Conservation (phyloP, 2,797 vertebrate genomes). For the Dicrostonyx torquatus region DNA sequence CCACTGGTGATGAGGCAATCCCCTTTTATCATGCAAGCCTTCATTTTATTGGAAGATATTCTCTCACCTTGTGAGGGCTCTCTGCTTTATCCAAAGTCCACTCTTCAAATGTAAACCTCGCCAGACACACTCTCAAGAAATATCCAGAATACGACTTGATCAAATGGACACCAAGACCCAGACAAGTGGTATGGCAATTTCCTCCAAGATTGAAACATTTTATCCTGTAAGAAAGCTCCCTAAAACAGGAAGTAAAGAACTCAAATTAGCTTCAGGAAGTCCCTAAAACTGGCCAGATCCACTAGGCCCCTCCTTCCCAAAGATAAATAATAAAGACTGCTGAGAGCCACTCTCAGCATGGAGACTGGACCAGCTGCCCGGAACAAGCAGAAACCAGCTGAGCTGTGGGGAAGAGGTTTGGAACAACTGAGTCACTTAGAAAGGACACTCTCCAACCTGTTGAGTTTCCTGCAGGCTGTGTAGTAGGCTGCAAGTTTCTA, state of each 20-base stretch:
- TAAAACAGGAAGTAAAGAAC: background rate
- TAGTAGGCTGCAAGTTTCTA: background rate
- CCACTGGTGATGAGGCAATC: background rate
- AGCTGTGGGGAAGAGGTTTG: background rate
- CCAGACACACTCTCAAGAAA: background rate
- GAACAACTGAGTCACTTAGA: background rate
- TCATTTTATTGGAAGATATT: background rate
- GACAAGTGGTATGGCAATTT: background rate
- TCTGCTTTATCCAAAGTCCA: background rate
- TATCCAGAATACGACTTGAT: conserved; percentile 1
- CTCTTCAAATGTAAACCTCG: conserved; percentile 16
- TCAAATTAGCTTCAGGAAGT: background rate
- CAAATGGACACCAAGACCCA: background rate
- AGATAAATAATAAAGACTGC: background rate
- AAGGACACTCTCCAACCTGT: too few relatives aligned
- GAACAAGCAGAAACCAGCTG: too few relatives aligned
- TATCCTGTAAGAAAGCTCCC: background rate
- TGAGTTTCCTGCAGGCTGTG: background rate
- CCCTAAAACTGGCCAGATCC: background rate
- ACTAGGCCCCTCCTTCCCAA: background rate
- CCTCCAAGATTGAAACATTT: background rate
- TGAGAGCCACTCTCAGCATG: too few relatives aligned
- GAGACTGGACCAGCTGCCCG: background rate
- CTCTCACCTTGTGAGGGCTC: background rate
- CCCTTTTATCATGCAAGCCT: background rate